Conservation (phyloP, 2,888 invertebrate species). For the Drosophila yooni region DNA sequence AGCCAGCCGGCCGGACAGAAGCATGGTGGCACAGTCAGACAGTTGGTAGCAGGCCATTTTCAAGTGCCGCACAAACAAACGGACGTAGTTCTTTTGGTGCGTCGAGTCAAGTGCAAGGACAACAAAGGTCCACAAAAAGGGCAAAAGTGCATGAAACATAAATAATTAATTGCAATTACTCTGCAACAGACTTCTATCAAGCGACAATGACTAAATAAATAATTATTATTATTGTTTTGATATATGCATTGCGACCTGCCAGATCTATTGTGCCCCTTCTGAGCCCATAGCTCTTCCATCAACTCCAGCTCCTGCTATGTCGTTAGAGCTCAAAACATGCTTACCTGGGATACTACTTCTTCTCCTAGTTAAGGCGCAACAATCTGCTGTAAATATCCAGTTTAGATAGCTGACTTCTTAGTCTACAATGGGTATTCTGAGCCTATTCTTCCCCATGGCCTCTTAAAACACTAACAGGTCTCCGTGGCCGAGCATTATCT, state of each 20-base stretch:
- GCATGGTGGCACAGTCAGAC: background rate
- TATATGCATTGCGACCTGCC: background rate
- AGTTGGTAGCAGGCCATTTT: background rate
- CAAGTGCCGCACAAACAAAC: conserved; percentile 44
- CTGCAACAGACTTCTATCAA: background rate
- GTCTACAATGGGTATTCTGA: too few relatives aligned
- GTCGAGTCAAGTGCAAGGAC: conserved; percentile 44
- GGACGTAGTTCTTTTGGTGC: conserved; percentile 14
- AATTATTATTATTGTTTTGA: background rate
- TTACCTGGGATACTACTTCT: too few relatives aligned
- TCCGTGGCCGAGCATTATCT: background rate
- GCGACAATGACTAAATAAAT: background rate
- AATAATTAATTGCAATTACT: conserved; percentile 11
- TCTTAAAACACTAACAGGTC: background rate
- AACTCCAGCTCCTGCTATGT: background rate
- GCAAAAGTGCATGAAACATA: conserved; percentile 21
- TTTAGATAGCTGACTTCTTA: too few relatives aligned
- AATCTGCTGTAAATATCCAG: too few relatives aligned
- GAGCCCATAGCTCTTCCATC: background rate
- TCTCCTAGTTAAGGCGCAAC: too few relatives aligned
- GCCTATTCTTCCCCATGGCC: too few relatives aligned
- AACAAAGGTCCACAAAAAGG: conserved; percentile 28
- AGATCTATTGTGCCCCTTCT: background rate
- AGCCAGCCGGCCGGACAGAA: background rate
- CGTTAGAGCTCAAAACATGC: too few relatives aligned